These are phyloP conservation scores for Steinernema khuongi DNA, from an alignment of 1,140 invertebrate genomes.

Conservation along the genomic window DNA sequence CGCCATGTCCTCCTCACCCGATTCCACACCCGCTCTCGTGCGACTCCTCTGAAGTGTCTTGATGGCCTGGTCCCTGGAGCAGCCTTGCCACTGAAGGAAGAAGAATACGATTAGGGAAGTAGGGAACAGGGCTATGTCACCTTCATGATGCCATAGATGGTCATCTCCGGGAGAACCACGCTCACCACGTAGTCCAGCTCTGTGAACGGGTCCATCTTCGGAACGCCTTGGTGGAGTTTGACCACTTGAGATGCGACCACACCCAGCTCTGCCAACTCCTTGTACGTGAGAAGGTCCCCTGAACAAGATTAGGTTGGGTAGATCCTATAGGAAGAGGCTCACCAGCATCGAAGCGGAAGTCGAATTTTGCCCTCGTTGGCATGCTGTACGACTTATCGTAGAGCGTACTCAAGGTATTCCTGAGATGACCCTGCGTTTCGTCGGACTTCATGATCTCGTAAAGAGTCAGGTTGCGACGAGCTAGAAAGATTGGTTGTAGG, in stretches of 20 bases:
- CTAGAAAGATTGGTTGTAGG: background rate
- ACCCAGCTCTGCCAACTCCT: background rate
- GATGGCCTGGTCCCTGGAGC: background rate
- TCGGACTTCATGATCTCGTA: background rate
- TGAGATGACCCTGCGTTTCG: background rate
- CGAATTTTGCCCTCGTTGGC: background rate
- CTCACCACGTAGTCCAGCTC: background rate
- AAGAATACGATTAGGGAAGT: background rate
- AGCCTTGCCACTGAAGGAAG: background rate
- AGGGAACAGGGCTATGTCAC: background rate
- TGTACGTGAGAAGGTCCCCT: background rate
- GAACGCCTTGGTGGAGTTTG: background rate
- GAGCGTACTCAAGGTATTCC: background rate
- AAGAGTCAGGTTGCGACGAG: background rate
- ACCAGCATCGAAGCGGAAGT: constrained; percentile 1
- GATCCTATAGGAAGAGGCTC: background rate
- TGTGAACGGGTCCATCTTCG: background rate
- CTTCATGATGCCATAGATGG: background rate
- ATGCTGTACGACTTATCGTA: background rate
- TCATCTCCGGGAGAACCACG: background rate
- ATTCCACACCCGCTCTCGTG: background rate
- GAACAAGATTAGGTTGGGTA: background rate
- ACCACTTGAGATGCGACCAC: background rate
- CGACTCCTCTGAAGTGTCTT: background rate
- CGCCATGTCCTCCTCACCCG: background rate